These are phyloP conservation scores for Drosophila longiperda DNA, from an alignment of 2,888 invertebrate species.

Conservation along the genomic window DNA sequence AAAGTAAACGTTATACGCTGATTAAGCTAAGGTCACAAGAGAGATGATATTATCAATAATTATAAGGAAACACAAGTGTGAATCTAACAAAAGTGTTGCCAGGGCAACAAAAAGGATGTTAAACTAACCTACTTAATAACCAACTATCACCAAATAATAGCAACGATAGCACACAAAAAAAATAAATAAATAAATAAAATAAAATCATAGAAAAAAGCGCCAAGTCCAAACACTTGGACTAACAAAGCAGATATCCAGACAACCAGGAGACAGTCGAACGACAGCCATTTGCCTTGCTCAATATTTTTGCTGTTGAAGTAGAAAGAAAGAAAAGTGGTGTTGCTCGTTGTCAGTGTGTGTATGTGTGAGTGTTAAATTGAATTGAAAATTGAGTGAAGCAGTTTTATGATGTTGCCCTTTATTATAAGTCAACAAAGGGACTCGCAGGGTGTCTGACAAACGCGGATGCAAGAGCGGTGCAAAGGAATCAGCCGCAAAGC, in stretches of 20 bases:
- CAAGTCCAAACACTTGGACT: conserved; percentile 33
- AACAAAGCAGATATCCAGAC: conserved; percentile 30
- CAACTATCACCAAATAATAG: conserved; percentile 5
- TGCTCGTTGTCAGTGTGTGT: neutral
- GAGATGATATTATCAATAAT: neutral
- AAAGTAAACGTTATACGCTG: conserved; percentile 15
- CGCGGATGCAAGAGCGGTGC: conserved; percentile 17
- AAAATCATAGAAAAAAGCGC: neutral
- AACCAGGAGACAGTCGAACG: conserved; percentile 23
- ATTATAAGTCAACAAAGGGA: conserved; percentile 52
- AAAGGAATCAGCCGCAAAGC: conserved; percentile 24
- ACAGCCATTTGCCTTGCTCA: conserved; percentile 47
- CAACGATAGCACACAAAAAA: neutral
- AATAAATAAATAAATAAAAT: neutral
- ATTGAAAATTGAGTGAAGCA: conserved; percentile 65
- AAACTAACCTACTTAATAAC: conserved; percentile 19
- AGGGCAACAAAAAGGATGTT: conserved; percentile 18
- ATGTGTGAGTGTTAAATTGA: conserved; percentile 34
- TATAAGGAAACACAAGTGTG: neutral
- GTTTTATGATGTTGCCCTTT: conserved; percentile 58
- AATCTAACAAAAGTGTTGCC: neutral
- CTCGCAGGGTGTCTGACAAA: conserved; percentile 30
- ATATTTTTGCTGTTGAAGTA: conserved; percentile 1
- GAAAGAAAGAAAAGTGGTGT: neutral
- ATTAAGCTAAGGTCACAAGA: conserved; percentile 24